Evolutionary conservation across 2,888 invertebrate species (phyloP), one percentile per base, ranked within the genome.

Genomic region (Apodemia mormo): DNA sequence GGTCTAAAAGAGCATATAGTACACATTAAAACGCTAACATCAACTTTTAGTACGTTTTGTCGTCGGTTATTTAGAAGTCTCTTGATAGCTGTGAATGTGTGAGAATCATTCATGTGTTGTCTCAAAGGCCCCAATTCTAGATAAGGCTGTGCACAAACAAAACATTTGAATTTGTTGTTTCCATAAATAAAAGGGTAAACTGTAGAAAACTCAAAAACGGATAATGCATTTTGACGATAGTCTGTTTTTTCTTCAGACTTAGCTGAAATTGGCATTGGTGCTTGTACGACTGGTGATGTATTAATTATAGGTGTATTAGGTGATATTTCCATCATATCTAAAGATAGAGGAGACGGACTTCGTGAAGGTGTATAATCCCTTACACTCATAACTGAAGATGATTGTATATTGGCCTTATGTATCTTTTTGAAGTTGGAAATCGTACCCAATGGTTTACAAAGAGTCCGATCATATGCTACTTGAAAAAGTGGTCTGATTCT

Each of bases 141-240:
- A 76, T 88, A 92, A 1, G 89, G 87, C 76, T 89, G 86, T 0
- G 90, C 84, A 73, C 93, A 93, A 5, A 93, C 81, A 74, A 92
- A 92, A 72, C 93, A 93, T 81, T 92, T 92, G 70, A 91, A 92
- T 65, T 90, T 92, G 71, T 92, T 92, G 73, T 90, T 92, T 0
- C 92, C 88, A 65, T 91, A 92, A 40, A 92, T 79, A 68, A 93
- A 93, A 0, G 93, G 93, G 71, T 92, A 92, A 0, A 88, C 90
- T 0, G 90, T 88, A 29, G 92, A 89, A 71, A 85, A 87, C 77
- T 93, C 93, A 69, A 93, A 92, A 1, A 92, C 80, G 0, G 85
- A 84, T 30, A 93, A 72, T 1, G 88, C 90, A 68, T 93, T 92
- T 72, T 89, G 92, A 65, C 88, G 81, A 1, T 84, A 79, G 72